Conservation (phyloP, 2,113 vertebrate species). For the Platycercus adscitus region DNA sequence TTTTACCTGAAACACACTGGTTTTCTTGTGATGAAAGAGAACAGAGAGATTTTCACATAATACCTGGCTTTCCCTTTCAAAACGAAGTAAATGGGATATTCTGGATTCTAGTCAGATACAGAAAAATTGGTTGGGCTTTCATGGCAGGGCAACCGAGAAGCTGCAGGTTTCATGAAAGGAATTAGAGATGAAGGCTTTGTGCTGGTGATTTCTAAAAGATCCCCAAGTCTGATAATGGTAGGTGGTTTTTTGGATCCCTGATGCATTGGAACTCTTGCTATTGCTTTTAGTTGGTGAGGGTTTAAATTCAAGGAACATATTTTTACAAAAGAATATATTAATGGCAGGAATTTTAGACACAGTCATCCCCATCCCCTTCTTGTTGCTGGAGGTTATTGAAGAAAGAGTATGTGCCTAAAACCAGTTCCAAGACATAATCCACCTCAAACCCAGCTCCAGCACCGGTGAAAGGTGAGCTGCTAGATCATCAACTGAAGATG, state of each 20-base stretch:
- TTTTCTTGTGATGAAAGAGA: not conserved
- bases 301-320: not conserved
- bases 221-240: not conserved
- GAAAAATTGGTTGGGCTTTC: not conserved
- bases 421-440: not conserved
- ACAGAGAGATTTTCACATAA: not conserved
- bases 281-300: not conserved
- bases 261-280: not conserved
- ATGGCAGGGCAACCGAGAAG: not conserved
- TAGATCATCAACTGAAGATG: not conserved
- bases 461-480: not conserved
- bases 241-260: not conserved
- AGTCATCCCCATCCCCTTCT: not conserved
- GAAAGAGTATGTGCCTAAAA: not conserved
- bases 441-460: not conserved
- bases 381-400: not conserved
- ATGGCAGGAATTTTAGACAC: not conserved
- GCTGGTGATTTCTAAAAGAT: not conserved
- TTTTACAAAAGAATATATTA: not conserved
- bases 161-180: not conserved
- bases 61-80: not conserved
- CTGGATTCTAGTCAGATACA: not conserved
- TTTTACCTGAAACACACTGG: not conserved
- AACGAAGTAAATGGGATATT: not conserved
- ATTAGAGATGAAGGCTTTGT: not conserved